Percentiles rank a stretch among this genome's conserved stretches.
Conservation (phyloP, 2,888 invertebrate genomes). For the Clivina fossor region DNA sequence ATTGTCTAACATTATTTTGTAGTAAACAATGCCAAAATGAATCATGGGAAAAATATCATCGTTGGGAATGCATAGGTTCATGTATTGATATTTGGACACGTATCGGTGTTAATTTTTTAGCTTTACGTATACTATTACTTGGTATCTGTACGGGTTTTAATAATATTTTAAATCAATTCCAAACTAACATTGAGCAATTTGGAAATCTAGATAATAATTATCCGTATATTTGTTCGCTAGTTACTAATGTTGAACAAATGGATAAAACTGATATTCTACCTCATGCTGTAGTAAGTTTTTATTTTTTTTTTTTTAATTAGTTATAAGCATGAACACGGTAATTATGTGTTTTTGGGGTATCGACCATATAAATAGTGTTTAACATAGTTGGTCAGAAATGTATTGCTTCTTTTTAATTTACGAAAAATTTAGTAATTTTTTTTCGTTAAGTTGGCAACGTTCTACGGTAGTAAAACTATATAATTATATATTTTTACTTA, state of each 20-base stretch:
- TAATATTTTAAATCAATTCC: conserved; percentile 50
- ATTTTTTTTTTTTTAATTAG: no score
- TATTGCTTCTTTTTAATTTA: no score
- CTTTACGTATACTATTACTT: conserved; percentile 68
- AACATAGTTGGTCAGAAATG: no score
- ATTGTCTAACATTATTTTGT: conserved; percentile 73
- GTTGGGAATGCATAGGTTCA: conserved; percentile 71
- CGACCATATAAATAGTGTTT: no score
- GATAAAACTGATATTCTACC: conserved; percentile 65
- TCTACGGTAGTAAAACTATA: no score
- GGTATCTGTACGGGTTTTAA: conserved; percentile 49
- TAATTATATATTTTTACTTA: no score
- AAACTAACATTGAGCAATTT: conserved; percentile 52
- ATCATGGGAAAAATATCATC: conserved; percentile 63
- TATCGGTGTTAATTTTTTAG: conserved; percentile 78
- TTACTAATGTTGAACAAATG: conserved; percentile 74
- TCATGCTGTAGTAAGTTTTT: conserved; percentile 66
- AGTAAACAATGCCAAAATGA: conserved; percentile 61
- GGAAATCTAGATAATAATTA: conserved; percentile 55
- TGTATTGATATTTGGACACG: conserved; percentile 64
- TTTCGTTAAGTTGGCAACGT: no score
- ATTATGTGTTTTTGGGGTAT: no score
- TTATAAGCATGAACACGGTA: no score
- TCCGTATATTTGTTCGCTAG: conserved; percentile 68
- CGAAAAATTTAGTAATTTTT: no score